Percentiles rank a stretch among this genome's conserved stretches.
phyloP scores from a whole-genome alignment of 1,140 invertebrate species.

The Galleria mellonella region DNA sequence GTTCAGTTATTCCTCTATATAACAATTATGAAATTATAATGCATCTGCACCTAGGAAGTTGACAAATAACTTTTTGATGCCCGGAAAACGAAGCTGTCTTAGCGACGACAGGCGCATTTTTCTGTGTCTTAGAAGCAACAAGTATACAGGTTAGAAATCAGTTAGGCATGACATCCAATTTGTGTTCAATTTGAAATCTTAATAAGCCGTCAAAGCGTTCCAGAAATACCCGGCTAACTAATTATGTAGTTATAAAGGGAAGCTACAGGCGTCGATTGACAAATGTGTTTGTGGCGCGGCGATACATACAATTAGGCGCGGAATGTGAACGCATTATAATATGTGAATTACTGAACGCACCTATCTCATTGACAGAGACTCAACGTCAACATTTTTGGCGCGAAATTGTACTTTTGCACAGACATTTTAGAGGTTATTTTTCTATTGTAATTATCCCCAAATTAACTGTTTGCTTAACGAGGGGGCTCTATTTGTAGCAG shows the following conservation, averaged over 20 bases:
- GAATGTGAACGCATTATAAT: conserved; percentile 20
- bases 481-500: conserved; percentile 60
- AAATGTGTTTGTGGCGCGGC: conserved; percentile 55
- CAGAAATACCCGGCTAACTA: conserved; percentile 63
- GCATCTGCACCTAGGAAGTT: too few species aligned
- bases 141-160: conserved; percentile 49
- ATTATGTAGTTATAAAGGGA: conserved; percentile 50
- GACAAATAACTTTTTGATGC: conserved; percentile 49
- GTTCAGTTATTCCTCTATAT: too few species aligned
- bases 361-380: conserved; percentile 36
- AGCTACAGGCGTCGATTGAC: conserved; percentile 60
- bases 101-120: conserved; percentile 45
- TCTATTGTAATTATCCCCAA: conserved; percentile 42
- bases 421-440: conserved; percentile 45
- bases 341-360: conserved; percentile 42
- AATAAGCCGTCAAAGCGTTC: conserved; percentile 70
- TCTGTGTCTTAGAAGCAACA: conserved; percentile 33
- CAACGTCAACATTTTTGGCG: conserved; percentile 39
- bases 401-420: conserved; percentile 39
- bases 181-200: conserved; percentile 69
- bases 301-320: conserved; percentile 62
- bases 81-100: conserved; percentile 61
- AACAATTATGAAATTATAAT: too few species aligned
- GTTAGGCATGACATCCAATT: conserved; percentile 66
- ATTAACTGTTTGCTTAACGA: conserved; percentile 60